Base-by-base conservation (phyloP, 2,113 vertebrate genomes). In the Syngnathoides biaculeatus region DNA sequence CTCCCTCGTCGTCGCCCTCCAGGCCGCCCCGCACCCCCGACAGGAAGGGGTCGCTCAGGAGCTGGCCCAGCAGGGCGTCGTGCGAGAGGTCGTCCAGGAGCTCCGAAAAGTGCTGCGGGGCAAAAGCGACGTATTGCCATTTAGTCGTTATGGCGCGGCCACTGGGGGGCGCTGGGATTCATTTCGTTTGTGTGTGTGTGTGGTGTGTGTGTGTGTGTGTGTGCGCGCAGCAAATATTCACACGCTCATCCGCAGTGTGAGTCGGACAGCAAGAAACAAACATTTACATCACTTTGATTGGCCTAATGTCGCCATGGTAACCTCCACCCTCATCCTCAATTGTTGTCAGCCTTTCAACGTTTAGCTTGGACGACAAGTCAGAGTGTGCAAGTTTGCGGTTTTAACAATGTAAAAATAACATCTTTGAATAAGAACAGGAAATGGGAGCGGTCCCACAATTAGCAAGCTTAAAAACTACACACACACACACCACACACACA, bases 21-120 rank as follows among this genome's bases (percentile, higher is more conserved):
- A 74, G 69, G 2, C 87, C 86, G 0, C 75, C 79, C 24, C 82
- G 65, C 26, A 65, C 89, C 12, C 94, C 96, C 0, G 95, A 96
- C 75, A 99, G 91, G 89, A 99, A 99, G 43, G 97, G 96, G 86
- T 99, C 97, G 20, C 96, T 98, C 81, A 99, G 92, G 67, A 99
- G 92, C 91, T 99, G 96, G 14, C 95, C 96, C 84, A 99, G 85
- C 89, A 98, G 64, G n/a, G 89, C 95, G 62, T 98, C 97, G 58
- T 96, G 93, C 78, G 96, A 98, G 63, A 98, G 94, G 86, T 98
- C 97, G 75, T 98, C 96, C 62, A 99, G 92, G 64, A 99, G 92
- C 79, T 96, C 96, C 0, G 95, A 95, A 93, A 99, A 99, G 86
- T 96, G 97, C 97, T 99, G 84, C 7, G 63, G 40, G 77, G 11